Base-by-base conservation (phyloP, 2,797 vertebrate species). In the Pipistrellus pygmaeus region DNA sequence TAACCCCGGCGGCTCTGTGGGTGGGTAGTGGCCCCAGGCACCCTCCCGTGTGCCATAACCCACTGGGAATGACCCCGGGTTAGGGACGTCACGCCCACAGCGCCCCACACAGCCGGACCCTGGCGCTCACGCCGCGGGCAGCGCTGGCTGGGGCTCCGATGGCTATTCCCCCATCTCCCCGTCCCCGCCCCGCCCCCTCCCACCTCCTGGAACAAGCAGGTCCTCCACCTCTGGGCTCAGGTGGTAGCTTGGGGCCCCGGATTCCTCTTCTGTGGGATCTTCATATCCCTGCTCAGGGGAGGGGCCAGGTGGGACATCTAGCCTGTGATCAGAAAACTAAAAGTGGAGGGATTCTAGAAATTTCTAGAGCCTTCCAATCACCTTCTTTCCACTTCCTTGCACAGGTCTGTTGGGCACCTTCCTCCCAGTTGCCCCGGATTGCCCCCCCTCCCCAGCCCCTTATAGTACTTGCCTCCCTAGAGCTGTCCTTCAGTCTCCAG, bases 361-460 rank as follows among this genome's bases (percentile, higher is more conserved):
- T 71, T 46, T 92, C 83, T 80, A 66, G 72, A 78, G 30, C 6
- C 62, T 85, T 86, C 93, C 62, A 44, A 3, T 3, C 8, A 1
- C 38, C 41, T 62, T 66, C 8, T 78, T 41, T 32, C 51, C 64
- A 21, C 48, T 72, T 82, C 75, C 64, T 55, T 10, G 41, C 2
- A 3, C 9, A 23, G n/a, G 27, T 35, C 18, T 30, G 8, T 0
- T 41, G 51, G 21, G 8, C 9, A 1, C 53, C 76, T 48, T 8
- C 32, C 20, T 80, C 53, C 8, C 8, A 2, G 27, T 6, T 2
- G 18, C 57, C 84, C 76, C 38, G 46, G 60, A 2, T 23, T 20
- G 2, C n/a, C 5, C 5, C 3, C 21, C 10, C 55, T 13, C 25
- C 2, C 23, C 11, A 15, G n/a, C 25, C 8, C 20, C 1, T 1